Percentiles rank a stretch among this genome's conserved stretches.
Conservation (phyloP, 64 coral and sea anemone genomes). For the Montipora foliosa region DNA sequence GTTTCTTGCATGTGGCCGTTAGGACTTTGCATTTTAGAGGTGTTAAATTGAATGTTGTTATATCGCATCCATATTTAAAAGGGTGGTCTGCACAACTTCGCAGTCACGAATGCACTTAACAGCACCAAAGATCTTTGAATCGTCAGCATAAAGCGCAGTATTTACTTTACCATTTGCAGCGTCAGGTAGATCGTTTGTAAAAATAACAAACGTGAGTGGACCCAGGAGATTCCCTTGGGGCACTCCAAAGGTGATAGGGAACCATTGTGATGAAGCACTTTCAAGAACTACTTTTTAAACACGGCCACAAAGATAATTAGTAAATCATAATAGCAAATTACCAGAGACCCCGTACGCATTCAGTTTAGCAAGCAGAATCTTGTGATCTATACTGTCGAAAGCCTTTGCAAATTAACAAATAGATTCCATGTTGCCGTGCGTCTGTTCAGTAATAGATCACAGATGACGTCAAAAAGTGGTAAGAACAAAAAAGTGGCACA, state of each 20-base stretch:
- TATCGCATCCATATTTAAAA: no score
- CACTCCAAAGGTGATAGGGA: slow-evolving; percentile 54
- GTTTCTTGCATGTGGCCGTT: no score
- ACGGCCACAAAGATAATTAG: slow-evolving; percentile 49
- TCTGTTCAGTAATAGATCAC: no score
- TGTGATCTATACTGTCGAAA: slow-evolving; percentile 14
- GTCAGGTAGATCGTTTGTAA: slow-evolving; percentile 59
- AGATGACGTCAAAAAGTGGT: no score
- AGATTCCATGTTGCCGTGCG: no score
- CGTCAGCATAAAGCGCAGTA: slow-evolving; percentile 45
- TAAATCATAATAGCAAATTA: slow-evolving; percentile 37
- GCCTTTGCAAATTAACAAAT: no score
- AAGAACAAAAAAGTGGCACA: no score
- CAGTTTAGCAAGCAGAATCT: slow-evolving; percentile 55
- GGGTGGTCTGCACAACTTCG: neutral
- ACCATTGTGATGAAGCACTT: slow-evolving; percentile 57
- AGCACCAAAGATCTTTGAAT: slow-evolving; percentile 57
- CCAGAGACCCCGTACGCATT: slow-evolving; percentile 34
- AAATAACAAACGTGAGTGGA: slow-evolving; percentile 33
- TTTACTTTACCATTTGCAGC: neutral
- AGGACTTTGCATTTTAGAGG: no score
- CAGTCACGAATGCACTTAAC: slow-evolving; percentile 41
- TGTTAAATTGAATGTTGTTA: no score
- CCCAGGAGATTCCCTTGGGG: slow-evolving; percentile 60
- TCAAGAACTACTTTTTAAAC: slow-evolving; percentile 31